Evolutionary conservation across 2,113 vertebrate species (phyloP), one percentile per base, ranked within the genome.

Genomic region (Lepus timidus): DNA sequence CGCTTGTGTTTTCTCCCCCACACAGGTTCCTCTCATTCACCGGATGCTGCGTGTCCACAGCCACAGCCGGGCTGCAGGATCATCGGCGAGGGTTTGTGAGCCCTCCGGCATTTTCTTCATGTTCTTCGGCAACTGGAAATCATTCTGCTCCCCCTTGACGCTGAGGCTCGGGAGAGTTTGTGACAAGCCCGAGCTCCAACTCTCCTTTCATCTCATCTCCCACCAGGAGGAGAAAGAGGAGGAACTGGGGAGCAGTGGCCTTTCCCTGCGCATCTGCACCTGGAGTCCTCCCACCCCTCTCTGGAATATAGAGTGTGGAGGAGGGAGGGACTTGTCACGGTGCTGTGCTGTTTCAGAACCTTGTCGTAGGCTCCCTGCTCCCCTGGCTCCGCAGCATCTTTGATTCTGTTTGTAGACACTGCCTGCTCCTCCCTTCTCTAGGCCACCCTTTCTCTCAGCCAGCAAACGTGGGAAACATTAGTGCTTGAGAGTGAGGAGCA

Each of bases 171-270:
- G 3, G 22, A 74, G n/a, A 23, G 55, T 29, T 62, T 51, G 11
- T 71, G 36, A 27, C 6, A 19, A 27, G 16, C 22, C 12, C 11
- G 20, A 62, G 22, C 8, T 0, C 33, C 29, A 16, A 39, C 61
- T 22, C 61, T 51, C 6, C 11, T 67, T 8, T 4, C 8, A 4
- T 1, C 14, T 82, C 20, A 73, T 17, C 6, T 20, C 2, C 81
- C 68, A 27, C 17, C 9, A 6, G 7, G 36, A 73, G 65, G n/a
- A 51, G 0, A 1, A 13, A n/a, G 23, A 14, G 31, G n/a, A 78
- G 70, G 85, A 52, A 33, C 0, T n/a, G 25, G 14, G 1, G 12
- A 10, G 4, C 2, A 10, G 4, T 23, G 25, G 12, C 7, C 58
- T 12, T 55, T 78, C n/a, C 39, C 61, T 74, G 64, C 2, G 39